Base-by-base conservation (phyloP, 2,113 vertebrate species). In the Eulemur macaco region DNA sequence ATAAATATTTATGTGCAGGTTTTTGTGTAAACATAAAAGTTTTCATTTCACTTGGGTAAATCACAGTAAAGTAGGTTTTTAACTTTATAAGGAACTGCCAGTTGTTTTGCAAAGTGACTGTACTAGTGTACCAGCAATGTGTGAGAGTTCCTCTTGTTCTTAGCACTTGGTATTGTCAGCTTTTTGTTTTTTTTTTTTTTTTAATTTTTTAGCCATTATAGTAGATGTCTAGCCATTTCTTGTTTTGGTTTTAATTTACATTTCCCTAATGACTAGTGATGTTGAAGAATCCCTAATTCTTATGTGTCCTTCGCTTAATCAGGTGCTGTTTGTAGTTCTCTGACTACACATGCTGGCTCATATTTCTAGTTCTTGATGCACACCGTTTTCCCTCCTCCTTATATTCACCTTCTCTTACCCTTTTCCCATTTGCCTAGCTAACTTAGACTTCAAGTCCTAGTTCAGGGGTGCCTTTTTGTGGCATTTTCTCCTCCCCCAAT, bases 21-120 rank as follows among this genome's bases (percentile, higher is more conserved):
- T 86, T 95, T 95, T 96, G 14, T 74, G 10, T 93, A 63, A 95
- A 76, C 15, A 1, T 27, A 50, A 3, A 86, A 69, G 5, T 94
- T 95, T 95, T 91, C 45, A 31, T 77, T 94, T 94, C 34, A 85
- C 60, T 88, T 23, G 66, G 71, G 23, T 89, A 89, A 89, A 42
- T 42, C 42, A 42, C 42, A 42, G 42, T 42, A 42, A 42, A 42
- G 23, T 50, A 8, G 23, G 42, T 81, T 85, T 91, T 80, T 94
- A 89, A n/a, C 37, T 90, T 73, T 63, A 31, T 87, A 27, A 84
- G 76, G 60, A 78, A 68, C 64, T 74, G 76, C 64, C 42, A 71
- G 15, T 78, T 60, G 54, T 90, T 94, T 63, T 92, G 37, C 45
- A 45, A 14, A 29, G 63, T 60, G 14, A 11, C 50, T 45, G 0